phyloP scores from a whole-genome alignment of 2,888 invertebrate genomes.

The Syritta pipiens region DNA sequence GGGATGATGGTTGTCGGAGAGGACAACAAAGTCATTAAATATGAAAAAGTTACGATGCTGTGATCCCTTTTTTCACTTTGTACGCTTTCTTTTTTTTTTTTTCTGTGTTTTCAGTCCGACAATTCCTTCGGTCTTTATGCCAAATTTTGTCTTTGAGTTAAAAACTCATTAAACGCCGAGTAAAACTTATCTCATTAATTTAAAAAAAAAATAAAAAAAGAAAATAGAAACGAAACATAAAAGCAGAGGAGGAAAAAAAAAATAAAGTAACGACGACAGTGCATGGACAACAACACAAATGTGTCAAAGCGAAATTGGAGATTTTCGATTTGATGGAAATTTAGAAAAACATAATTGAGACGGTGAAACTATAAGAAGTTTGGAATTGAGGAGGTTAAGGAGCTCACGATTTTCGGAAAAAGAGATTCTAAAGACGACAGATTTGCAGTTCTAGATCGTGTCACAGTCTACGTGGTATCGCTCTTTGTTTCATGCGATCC shows the following conservation, averaged over 20 bases:
- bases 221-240: slow-evolving; percentile 15
- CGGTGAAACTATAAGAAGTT: too few relatives aligned
- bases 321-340: background rate
- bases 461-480: too few relatives aligned
- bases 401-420: too few relatives aligned
- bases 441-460: too few relatives aligned
- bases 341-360: too few relatives aligned
- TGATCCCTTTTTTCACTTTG: slow-evolving; percentile 63
- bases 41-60: slow-evolving; percentile 62
- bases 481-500: too few relatives aligned
- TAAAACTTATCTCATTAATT: slow-evolving; percentile 67
- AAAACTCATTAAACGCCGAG: slow-evolving; percentile 63
- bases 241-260: background rate
- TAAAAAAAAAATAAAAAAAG: slow-evolving; percentile 18
- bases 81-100: slow-evolving; percentile 11
- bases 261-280: slow-evolving; percentile 8
- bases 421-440: too few relatives aligned
- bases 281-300: too few relatives aligned
- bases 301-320: background rate
- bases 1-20: slow-evolving; percentile 34
- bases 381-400: too few relatives aligned
- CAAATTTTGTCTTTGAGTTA: slow-evolving; percentile 51
- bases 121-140: slow-evolving; percentile 2
- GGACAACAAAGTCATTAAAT: slow-evolving; percentile 68
- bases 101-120: slow-evolving; percentile 1